Percentiles rank a stretch among this genome's conserved stretches.
Conservation (phyloP, 2,888 invertebrate genomes). For the Helleia helle region DNA sequence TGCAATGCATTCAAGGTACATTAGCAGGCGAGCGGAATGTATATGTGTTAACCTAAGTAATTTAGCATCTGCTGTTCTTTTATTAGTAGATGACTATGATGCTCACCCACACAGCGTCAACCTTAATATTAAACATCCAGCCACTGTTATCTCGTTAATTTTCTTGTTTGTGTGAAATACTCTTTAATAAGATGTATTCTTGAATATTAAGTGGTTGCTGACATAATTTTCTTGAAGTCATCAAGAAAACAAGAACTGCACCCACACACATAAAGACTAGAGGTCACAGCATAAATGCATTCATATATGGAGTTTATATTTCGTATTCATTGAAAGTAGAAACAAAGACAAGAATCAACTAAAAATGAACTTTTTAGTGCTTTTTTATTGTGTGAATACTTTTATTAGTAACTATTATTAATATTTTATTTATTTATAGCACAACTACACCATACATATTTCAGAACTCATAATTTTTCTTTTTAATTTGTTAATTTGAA, state of each 20-base stretch:
- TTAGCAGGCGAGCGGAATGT: conserved; percentile 21
- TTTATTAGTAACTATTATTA: no score
- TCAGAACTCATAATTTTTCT: no score
- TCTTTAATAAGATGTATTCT: conserved; percentile 7
- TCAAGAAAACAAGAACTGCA: conserved; percentile 9
- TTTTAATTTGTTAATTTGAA: no score
- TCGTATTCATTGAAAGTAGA: background rate
- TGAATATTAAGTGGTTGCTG: conserved; percentile 12
- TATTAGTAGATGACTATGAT: conserved; percentile 51
- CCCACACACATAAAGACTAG: conserved; percentile 7
- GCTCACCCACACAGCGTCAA: conserved; percentile 36
- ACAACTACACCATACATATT: no score
- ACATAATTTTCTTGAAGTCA: conserved; percentile 15
- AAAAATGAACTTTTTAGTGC: no score
- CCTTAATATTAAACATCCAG: conserved; percentile 26
- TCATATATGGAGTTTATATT: background rate
- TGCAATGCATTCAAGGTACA: conserved; percentile 28
- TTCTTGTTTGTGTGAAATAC: conserved; percentile 13
- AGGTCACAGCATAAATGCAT: conserved; percentile 2
- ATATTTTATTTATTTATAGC: no score
- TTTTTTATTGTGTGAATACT: no score
- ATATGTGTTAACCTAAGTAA: conserved; percentile 40
- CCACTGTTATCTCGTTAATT: conserved; percentile 16
- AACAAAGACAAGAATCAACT: no score
- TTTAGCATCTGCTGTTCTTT: conserved; percentile 41